Percentiles rank a stretch among this genome's conserved stretches.
These are phyloP conservation scores for Nibea coibor DNA, from an alignment of 2,113 vertebrate genomes.

Conservation along the genomic window DNA sequence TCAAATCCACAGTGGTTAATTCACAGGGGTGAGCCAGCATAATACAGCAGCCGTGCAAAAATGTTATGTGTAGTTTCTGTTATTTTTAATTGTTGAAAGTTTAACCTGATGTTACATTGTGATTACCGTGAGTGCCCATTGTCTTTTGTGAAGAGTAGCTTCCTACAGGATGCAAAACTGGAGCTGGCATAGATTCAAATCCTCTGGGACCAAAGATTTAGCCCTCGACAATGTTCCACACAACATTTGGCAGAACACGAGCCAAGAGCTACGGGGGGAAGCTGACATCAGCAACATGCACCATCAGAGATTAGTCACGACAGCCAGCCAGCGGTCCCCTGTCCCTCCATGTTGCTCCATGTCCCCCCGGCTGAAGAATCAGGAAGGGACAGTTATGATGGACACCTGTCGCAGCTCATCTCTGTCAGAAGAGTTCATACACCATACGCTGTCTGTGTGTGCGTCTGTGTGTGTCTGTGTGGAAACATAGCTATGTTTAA, in stretches of 20 bases:
- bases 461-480: slow-evolving; percentile 10
- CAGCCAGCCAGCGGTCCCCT: slow-evolving; percentile 45
- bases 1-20: too few species aligned
- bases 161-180: neutral
- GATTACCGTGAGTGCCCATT: neutral
- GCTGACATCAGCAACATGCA: slow-evolving; percentile 58
- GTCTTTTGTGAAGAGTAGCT: neutral
- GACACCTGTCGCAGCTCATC: slow-evolving; percentile 71
- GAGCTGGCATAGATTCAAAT: slow-evolving; percentile 6
- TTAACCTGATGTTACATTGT: neutral
- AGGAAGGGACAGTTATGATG: slow-evolving; percentile 56
- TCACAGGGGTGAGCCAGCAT: neutral
- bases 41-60: neutral
- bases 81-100: neutral
- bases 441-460: slow-evolving; percentile 10
- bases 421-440: slow-evolving; percentile 47
- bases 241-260: slow-evolving; percentile 52
- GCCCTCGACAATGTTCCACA: slow-evolving; percentile 35
- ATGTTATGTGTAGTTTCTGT: neutral
- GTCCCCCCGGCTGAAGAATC: slow-evolving; percentile 28
- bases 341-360: slow-evolving; percentile 21
- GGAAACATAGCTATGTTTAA: slow-evolving; percentile 52
- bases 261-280: slow-evolving; percentile 21
- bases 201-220: slow-evolving; percentile 37
- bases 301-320: slow-evolving; percentile 60